Conservation (phyloP, 1,140 invertebrate species). For the Nephila pilipes region DNA sequence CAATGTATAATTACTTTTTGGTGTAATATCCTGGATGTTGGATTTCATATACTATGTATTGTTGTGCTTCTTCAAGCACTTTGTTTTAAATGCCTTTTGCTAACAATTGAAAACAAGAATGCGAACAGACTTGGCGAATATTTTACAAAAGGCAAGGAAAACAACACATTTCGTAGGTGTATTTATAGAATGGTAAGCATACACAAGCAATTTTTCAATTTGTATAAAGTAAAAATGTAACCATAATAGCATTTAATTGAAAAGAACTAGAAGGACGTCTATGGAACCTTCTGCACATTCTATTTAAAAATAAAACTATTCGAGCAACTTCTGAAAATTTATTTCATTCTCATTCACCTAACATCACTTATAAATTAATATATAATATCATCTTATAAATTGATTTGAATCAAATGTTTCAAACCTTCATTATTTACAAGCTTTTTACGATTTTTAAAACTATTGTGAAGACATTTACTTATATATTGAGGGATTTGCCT, state of each 20-base stretch:
- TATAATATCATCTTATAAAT: too few relatives aligned
- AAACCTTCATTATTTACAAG: too few relatives aligned
- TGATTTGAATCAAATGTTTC: too few relatives aligned
- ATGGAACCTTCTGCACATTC: slow-evolving; percentile 27
- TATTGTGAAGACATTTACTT: too few relatives aligned
- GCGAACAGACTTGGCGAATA: background rate
- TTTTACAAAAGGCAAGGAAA: slow-evolving; percentile 12
- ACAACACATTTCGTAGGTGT: slow-evolving; percentile 8
- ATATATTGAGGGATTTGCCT: too few relatives aligned
- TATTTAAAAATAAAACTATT: slow-evolving; percentile 28
- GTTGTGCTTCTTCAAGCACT: background rate
- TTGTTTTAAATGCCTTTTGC: background rate
- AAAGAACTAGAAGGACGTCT: background rate
- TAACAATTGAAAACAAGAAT: background rate
- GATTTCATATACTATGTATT: background rate
- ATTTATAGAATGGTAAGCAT: slow-evolving; percentile 13
- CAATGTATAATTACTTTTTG: background rate
- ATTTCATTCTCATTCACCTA: too few relatives aligned
- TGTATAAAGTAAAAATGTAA: slow-evolving; percentile 49
- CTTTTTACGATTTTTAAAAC: too few relatives aligned
- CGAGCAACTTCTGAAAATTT: background rate
- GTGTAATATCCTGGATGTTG: background rate
- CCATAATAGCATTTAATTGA: slow-evolving; percentile 35
- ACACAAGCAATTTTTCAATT: slow-evolving; percentile 31
- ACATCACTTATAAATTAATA: too few relatives aligned